Evolutionary conservation across 2,113 vertebrate genomes (phyloP).

Genomic region (Paralichthys olivaceus): DNA sequence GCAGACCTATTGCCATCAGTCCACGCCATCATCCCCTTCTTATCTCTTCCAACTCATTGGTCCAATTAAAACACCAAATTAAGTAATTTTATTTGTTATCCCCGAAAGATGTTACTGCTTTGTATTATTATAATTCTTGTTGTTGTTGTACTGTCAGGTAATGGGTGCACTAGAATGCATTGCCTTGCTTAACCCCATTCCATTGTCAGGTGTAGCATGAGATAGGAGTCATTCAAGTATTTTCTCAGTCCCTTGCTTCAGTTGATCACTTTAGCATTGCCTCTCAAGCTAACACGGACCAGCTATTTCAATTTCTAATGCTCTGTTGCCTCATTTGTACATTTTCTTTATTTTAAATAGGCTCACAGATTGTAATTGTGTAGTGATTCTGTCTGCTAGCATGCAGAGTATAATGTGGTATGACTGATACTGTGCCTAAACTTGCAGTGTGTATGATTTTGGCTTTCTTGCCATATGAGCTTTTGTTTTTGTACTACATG

Average conservation of each 20-base stretch:
- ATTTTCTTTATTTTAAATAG: conserved; percentile 24
- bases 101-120: conserved; percentile 18
- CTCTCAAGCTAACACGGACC: conserved; percentile 26
- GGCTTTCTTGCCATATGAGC: background rate
- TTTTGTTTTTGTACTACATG: conserved; percentile 21
- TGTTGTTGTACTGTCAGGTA: conserved; percentile 20
- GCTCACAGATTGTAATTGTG: conserved; percentile 29
- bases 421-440: conserved; percentile 68
- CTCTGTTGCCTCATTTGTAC: conserved; percentile 37
- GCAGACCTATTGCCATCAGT: background rate
- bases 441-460: conserved; percentile 41
- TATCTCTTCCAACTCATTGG: conserved; percentile 12
- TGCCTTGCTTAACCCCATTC: conserved; percentile 21
- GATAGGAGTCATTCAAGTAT: conserved; percentile 43
- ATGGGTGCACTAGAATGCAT: conserved; percentile 13
- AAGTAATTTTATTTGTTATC: conserved; percentile 18
- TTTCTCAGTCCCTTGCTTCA: conserved; percentile 30
- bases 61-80: conserved; percentile 45
- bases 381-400: conserved; percentile 45
- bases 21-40: background rate
- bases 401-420: conserved; percentile 44
- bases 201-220: conserved; percentile 26
- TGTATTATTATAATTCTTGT: background rate
- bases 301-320: conserved; percentile 32
- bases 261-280: conserved; percentile 8